A percentile compares a stretch with the other conserved stretches of the same genome.
These are phyloP conservation scores for Morpho helenor DNA, from an alignment of 2,888 invertebrate genomes.

Conservation along the genomic window DNA sequence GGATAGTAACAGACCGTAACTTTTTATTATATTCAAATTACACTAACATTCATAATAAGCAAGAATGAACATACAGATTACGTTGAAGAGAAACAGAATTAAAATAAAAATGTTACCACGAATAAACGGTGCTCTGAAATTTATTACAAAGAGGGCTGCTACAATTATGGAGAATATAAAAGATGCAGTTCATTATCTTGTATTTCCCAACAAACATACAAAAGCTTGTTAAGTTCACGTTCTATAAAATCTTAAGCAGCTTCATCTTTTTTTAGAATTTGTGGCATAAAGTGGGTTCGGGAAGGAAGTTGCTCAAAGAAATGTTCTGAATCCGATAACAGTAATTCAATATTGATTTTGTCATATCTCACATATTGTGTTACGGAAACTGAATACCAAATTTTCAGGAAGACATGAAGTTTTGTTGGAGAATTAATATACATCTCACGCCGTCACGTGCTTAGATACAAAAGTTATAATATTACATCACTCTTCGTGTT, in stretches of 20 bases:
- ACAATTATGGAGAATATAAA: not conserved
- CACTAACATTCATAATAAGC: too few species aligned
- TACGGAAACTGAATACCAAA: conserved; percentile 26
- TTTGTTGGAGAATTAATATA: conserved; percentile 14
- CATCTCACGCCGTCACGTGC: not conserved
- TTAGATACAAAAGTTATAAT: not conserved
- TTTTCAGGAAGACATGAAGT: conserved; percentile 12
- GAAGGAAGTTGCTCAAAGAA: conserved; percentile 3
- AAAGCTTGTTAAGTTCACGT: too few species aligned
- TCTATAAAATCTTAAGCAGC: too few species aligned
- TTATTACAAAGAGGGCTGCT: not conserved
- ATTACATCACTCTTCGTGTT: not conserved
- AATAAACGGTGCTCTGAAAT: too few species aligned
- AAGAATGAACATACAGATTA: too few species aligned
- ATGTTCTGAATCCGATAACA: conserved; percentile 14
- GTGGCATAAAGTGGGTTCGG: not conserved
- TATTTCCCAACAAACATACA: too few species aligned
- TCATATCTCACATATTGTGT: conserved; percentile 24
- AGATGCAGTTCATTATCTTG: not conserved
- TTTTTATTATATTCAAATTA: too few species aligned
- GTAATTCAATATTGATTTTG: conserved; percentile 26
- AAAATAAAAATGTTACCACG: too few species aligned
- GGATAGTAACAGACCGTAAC: too few species aligned
- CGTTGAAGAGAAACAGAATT: too few species aligned
- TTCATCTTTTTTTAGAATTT: conserved; percentile 3